phyloP scores from a whole-genome alignment of 2,888 invertebrate species.

The Sarcophaga rosellei region DNA sequence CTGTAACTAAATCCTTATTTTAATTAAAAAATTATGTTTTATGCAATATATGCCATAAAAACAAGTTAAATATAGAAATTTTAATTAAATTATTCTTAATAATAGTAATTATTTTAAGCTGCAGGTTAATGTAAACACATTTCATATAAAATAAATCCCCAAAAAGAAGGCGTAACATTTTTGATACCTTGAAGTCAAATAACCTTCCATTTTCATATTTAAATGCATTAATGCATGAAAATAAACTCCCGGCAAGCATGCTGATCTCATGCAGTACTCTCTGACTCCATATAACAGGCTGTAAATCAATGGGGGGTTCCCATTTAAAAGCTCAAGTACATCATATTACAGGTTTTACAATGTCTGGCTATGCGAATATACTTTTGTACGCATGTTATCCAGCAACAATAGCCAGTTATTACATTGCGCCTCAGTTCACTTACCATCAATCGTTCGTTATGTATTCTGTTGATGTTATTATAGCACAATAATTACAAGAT shows the following conservation, averaged over 20 bases:
- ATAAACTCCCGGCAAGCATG: too few relatives aligned
- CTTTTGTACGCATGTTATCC: too few relatives aligned
- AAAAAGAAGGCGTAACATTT: conserved; percentile 1
- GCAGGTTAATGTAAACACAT: too few relatives aligned
- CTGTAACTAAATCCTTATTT: too few relatives aligned
- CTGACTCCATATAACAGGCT: conserved; percentile 1
- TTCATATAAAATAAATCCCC: not conserved
- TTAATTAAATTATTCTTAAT: conserved; percentile 5
- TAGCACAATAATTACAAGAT: conserved; percentile 39
- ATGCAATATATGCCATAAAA: too few relatives aligned
- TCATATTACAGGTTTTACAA: not conserved
- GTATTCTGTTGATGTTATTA: not conserved
- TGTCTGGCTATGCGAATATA: too few relatives aligned
- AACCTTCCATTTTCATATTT: too few relatives aligned
- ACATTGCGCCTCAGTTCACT: not conserved
- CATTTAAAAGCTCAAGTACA: not conserved
- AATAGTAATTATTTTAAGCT: not conserved
- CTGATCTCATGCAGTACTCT: too few relatives aligned
- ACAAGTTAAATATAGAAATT: not conserved
- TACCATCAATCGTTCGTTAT: conserved; percentile 2
- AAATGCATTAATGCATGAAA: too few relatives aligned
- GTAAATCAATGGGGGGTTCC: conserved; percentile 38
- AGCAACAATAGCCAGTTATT: not conserved
- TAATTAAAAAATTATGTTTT: too few relatives aligned
- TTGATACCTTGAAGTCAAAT: conserved; percentile 2